Percentiles rank a stretch among this genome's conserved stretches.
Evolutionary conservation across 2,113 vertebrate species (phyloP).

Genomic region (Burhinus bistriatus): DNA sequence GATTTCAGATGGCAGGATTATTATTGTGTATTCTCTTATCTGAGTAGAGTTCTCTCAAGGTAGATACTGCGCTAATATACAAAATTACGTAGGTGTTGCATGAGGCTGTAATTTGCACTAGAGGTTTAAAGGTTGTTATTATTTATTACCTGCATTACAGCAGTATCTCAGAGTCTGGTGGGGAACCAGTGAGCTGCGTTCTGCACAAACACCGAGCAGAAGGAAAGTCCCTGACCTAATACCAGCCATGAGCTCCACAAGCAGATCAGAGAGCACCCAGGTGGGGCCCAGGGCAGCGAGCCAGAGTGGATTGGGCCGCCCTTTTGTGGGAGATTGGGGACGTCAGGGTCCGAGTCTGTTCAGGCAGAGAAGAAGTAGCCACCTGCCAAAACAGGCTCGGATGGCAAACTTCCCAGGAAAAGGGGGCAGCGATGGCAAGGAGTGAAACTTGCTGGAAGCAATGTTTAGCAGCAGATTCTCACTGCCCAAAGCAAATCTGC

Average conservation of each 20-base stretch:
- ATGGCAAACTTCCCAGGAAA: neutral
- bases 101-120: constrained; percentile 59
- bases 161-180: constrained; percentile 37
- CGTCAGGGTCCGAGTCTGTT: neutral
- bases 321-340: neutral
- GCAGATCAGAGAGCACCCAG: constrained; percentile 61
- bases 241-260: constrained; percentile 43
- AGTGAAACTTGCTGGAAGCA: neutral
- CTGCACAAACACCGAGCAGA: constrained; percentile 28
- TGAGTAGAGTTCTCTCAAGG: constrained; percentile 8
- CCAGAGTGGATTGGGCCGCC: neutral
- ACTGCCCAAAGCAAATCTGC: neutral
- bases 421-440: neutral
- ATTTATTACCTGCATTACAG: constrained; percentile 53
- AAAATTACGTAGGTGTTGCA: constrained; percentile 56
- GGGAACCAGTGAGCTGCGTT: neutral
- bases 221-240: constrained; percentile 68
- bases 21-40: constrained; percentile 46
- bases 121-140: constrained; percentile 62
- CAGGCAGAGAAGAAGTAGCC: neutral
- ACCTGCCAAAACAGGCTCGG: neutral
- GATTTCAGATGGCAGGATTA: constrained; percentile 3
- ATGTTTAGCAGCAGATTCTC: neutral
- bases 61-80: constrained; percentile 41
- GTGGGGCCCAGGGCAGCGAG: constrained; percentile 12